A percentile compares a stretch with the other conserved stretches of the same genome.
Evolutionary conservation across 2,888 invertebrate species (phyloP).

Genomic region (Aspidiotus destructor): DNA sequence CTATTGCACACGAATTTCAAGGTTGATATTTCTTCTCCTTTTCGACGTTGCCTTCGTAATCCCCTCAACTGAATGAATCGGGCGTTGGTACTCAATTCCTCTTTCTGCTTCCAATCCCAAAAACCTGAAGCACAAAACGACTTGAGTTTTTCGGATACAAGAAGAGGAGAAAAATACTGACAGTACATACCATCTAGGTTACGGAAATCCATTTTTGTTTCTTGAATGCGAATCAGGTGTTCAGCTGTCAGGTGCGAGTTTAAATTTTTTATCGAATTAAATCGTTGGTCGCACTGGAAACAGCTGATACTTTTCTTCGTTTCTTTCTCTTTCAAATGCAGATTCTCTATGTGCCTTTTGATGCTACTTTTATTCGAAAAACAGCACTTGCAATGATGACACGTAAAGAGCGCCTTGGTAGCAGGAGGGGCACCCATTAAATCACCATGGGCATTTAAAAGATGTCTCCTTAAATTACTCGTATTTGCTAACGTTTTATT

Average conservation of each 20-base stretch:
- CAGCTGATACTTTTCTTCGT: conserved; percentile 20
- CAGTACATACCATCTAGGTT: background rate
- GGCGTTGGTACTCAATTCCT: conserved; percentile 23
- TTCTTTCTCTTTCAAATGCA: conserved; percentile 19
- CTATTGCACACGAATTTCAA: conserved; percentile 28
- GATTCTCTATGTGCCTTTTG: conserved; percentile 22
- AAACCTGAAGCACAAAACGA: conserved; percentile 1
- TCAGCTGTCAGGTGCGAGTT: conserved; percentile 16
- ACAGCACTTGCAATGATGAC: conserved; percentile 15
- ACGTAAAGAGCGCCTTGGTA: conserved; percentile 10
- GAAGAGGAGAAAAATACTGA: background rate
- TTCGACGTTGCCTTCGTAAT: conserved; percentile 12
- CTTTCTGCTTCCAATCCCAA: conserved; percentile 17
- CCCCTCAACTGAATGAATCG: conserved; percentile 24
- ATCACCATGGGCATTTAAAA: conserved; percentile 8
- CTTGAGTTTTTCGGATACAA: background rate
- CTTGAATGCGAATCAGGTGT: conserved; percentile 6
- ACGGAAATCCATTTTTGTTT: conserved; percentile 12
- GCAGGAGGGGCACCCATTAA: conserved; percentile 8
- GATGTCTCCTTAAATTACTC: conserved; percentile 21
- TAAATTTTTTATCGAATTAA: conserved; percentile 25
- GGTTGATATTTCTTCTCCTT: conserved; percentile 22
- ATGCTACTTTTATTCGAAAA: conserved; percentile 26
- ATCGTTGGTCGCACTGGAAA: conserved; percentile 18
- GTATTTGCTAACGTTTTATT: conserved; percentile 12